phyloP scores from a whole-genome alignment of 1,140 invertebrate genomes.

The Drosophila biarmipes region DNA sequence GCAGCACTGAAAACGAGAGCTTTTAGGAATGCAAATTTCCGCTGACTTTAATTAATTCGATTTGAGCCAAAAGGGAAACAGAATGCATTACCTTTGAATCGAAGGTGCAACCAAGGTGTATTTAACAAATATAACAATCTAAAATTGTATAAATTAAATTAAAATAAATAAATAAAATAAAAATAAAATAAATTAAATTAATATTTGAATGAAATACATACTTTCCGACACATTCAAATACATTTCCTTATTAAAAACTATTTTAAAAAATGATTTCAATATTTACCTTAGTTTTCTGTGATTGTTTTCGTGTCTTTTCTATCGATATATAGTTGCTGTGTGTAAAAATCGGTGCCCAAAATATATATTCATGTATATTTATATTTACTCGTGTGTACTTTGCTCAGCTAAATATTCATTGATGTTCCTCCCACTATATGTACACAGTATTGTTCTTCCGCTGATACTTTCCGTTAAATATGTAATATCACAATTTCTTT shows the following conservation, averaged over 20 bases:
- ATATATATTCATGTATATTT: slow-evolving; percentile 66
- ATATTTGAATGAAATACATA: no score
- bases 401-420: slow-evolving; percentile 63
- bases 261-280: neutral
- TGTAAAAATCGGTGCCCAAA: slow-evolving; percentile 78
- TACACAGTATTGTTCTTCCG: slow-evolving; percentile 43
- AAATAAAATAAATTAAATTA: no score
- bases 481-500: slow-evolving; percentile 80
- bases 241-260: neutral
- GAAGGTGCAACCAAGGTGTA: neutral
- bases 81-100: neutral
- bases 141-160: no score
- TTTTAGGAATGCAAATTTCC: slow-evolving; percentile 4
- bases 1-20: neutral
- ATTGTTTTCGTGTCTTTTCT: slow-evolving; percentile 80
- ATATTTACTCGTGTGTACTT: slow-evolving; percentile 59
- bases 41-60: neutral
- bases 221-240: no score
- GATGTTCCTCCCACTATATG: slow-evolving; percentile 38
- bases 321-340: slow-evolving; percentile 60
- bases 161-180: no score
- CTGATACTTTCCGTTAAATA: slow-evolving; percentile 36
- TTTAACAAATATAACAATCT: neutral
- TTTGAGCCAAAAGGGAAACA: neutral
- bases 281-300: slow-evolving; percentile 78